Evolutionary conservation across 1,140 invertebrate genomes (phyloP).

Genomic region (Zaprionus ghesquierei): DNA sequence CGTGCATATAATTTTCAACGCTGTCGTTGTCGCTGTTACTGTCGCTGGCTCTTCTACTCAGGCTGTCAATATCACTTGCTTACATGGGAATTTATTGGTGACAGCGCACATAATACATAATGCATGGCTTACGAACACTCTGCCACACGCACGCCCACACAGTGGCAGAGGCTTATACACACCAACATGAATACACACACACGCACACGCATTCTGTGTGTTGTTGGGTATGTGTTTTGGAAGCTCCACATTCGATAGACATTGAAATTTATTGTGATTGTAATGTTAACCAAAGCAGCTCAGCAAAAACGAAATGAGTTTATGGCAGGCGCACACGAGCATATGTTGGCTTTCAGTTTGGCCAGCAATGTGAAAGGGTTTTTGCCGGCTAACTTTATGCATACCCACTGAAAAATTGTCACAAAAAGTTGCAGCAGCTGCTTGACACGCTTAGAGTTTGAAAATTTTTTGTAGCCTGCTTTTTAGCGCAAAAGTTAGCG

Average conservation of each 20-base stretch:
- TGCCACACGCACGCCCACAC: not conserved
- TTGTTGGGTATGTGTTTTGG: constrained; percentile 27
- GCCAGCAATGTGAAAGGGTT: not conserved
- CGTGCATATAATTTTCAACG: constrained; percentile 75
- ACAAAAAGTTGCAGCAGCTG: not conserved
- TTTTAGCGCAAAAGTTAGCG: not conserved
- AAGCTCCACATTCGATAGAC: constrained; percentile 59
- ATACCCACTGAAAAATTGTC: not conserved
- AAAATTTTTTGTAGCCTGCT: not conserved
- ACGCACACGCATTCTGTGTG: no score
- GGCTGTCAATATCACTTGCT: constrained; percentile 78
- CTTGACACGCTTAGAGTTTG: not conserved
- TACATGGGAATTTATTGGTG: constrained; percentile 78
- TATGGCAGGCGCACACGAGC: constrained; percentile 28
- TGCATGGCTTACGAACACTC: constrained; percentile 41
- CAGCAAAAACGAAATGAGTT: constrained; percentile 50
- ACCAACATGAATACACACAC: no score
- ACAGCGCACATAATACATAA: constrained; percentile 76
- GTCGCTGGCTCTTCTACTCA: constrained; percentile 49
- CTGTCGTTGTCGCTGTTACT: not conserved
- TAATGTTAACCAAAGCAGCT: constrained; percentile 53
- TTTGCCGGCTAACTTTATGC: not conserved
- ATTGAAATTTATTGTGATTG: constrained; percentile 77
- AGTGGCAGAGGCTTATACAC: not conserved
- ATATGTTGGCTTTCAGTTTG: constrained; percentile 14